phyloP scores from a whole-genome alignment of 2,888 invertebrate genomes.

The Fragum whitleyi region DNA sequence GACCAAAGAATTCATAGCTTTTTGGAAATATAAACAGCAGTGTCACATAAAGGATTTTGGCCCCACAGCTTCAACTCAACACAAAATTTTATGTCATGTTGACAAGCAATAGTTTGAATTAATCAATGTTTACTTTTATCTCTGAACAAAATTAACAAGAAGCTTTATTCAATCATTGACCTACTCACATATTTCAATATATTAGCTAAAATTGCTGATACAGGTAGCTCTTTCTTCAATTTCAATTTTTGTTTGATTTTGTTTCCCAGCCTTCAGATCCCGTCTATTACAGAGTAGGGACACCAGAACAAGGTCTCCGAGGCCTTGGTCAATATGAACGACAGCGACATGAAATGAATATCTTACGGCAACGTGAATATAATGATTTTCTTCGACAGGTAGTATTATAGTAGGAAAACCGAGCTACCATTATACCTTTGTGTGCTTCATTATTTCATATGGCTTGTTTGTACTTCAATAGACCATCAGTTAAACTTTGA shows the following conservation, averaged over 20 bases:
- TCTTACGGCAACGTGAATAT: slow-evolving; percentile 61
- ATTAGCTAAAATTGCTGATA: too few species aligned
- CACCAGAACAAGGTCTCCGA: slow-evolving; percentile 61
- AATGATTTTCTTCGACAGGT: slow-evolving; percentile 47
- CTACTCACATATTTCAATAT: too few species aligned
- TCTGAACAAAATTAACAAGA: too few species aligned
- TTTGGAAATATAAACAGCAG: too few species aligned
- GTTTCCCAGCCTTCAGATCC: slow-evolving; percentile 25
- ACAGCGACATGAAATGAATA: slow-evolving; percentile 48
- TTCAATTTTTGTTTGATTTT: neutral
- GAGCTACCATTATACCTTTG: neutral
- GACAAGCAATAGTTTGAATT: too few species aligned
- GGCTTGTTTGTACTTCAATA: neutral
- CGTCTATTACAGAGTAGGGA: slow-evolving; percentile 63
- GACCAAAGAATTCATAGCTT: too few species aligned
- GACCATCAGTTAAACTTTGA: neutral
- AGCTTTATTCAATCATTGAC: too few species aligned
- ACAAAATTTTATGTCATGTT: too few species aligned
- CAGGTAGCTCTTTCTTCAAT: too few species aligned
- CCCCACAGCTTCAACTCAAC: too few species aligned
- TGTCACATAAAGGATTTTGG: too few species aligned
- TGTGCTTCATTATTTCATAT: slow-evolving; percentile 1
- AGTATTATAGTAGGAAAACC: slow-evolving; percentile 23
- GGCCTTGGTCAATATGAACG: slow-evolving; percentile 55
- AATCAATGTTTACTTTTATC: too few species aligned